phyloP scores from a whole-genome alignment of 2,797 vertebrate species.

The Phalloptychus januarius region DNA sequence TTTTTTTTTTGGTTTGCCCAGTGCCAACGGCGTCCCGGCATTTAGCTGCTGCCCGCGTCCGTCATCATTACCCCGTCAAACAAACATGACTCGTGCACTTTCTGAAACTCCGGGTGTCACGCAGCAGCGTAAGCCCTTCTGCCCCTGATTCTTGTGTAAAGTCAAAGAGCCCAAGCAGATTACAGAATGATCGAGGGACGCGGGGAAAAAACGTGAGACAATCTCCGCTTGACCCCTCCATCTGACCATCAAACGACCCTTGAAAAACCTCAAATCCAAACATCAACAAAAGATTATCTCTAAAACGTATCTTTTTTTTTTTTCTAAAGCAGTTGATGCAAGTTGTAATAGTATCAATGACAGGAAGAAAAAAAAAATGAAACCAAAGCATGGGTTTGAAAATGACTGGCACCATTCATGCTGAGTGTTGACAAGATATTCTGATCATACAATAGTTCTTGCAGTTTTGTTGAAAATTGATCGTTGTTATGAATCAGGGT shows the following conservation, averaged over 20 bases:
- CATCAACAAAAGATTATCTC: slow-evolving; percentile 63
- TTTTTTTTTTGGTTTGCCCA: slow-evolving; percentile 29
- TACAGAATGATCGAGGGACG: slow-evolving; percentile 25
- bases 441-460: background rate
- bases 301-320: slow-evolving; percentile 33
- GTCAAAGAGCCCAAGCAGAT: slow-evolving; percentile 28
- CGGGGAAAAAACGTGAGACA: slow-evolving; percentile 10
- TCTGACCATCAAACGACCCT: slow-evolving; percentile 47
- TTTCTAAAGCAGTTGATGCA: slow-evolving; percentile 25
- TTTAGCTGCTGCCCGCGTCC: background rate
- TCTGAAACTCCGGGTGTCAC: slow-evolving; percentile 11
- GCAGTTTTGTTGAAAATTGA: background rate
- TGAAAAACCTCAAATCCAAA: slow-evolving; percentile 52
- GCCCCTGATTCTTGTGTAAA: slow-evolving; percentile 1
- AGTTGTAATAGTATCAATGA: background rate
- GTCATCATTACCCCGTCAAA: background rate
- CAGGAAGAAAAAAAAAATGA: slow-evolving; percentile 11
- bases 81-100: background rate
- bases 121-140: slow-evolving; percentile 16
- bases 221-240: slow-evolving; percentile 40
- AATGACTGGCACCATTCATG: background rate
- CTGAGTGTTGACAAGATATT: background rate
- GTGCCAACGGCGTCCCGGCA: background rate
- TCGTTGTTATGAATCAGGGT: background rate
- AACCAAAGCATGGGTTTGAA: slow-evolving; percentile 4